Evolutionary conservation across 2,113 vertebrate species (phyloP).

Genomic region (Oryzias celebensis): DNA sequence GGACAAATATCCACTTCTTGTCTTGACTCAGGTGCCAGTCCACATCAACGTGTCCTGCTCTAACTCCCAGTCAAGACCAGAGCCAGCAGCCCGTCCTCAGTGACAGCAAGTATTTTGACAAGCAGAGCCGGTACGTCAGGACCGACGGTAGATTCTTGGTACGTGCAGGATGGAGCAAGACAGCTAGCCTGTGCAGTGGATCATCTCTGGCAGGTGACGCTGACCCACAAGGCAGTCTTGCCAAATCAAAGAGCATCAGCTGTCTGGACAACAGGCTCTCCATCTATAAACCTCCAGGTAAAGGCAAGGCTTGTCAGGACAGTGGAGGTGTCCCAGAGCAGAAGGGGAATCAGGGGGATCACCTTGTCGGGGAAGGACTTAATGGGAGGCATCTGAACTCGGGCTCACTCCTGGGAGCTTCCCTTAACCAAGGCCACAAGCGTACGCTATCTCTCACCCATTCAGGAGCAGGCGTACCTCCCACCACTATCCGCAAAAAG

Average conservation of each 20-base stretch:
- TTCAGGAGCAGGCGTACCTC: conserved; percentile 76
- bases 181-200: conserved; percentile 69
- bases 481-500: conserved; percentile 87
- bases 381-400: conserved; percentile 75
- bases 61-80: conserved; percentile 79
- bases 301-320: conserved; percentile 71
- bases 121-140: conserved; percentile 74
- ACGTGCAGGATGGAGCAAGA: conserved; percentile 79
- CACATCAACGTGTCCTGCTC: conserved; percentile 83
- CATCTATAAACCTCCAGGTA: conserved; percentile 75
- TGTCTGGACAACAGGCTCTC: conserved; percentile 88
- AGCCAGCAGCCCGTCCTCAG: conserved; percentile 81
- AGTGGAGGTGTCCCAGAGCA: conserved; percentile 47
- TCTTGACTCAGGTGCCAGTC: conserved; percentile 88
- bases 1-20: conserved; percentile 39
- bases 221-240: conserved; percentile 71
- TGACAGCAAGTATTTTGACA: conserved; percentile 82
- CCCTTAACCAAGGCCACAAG: conserved; percentile 74
- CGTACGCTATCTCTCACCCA: conserved; percentile 80
- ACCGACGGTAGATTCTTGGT: conserved; percentile 77
- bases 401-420: conserved; percentile 82
- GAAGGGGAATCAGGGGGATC: conserved; percentile 57
- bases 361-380: conserved; percentile 72
- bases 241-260: conserved; percentile 85
- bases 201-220: conserved; percentile 68